phyloP scores from a whole-genome alignment of 53 echinoderm and acorn worm genomes.

The Pentamera pediparva region DNA sequence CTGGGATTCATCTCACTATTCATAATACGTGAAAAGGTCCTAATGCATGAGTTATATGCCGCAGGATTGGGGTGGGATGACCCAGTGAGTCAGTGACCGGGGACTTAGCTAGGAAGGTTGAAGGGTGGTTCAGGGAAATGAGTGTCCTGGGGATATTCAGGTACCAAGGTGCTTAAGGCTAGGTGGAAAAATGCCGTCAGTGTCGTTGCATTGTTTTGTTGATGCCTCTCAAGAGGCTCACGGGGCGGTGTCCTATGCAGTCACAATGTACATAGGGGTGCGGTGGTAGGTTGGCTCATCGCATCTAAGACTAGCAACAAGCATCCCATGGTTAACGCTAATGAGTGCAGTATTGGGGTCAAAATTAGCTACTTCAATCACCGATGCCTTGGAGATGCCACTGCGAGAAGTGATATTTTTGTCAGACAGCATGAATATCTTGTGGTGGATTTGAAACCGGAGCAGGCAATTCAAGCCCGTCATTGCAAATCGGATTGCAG shows the following conservation, averaged over 20 bases:
- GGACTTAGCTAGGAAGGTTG: conserved; percentile 8
- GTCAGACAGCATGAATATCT: neutral
- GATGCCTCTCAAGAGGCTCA: conserved; percentile 22
- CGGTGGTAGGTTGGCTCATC: neutral
- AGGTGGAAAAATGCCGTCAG: no score
- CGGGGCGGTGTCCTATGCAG: neutral
- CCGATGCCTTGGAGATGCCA: neutral
- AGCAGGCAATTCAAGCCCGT: neutral
- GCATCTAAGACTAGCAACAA: conserved; percentile 20
- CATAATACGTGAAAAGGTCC: conserved; percentile 7
- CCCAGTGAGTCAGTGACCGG: neutral
- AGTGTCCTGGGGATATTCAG: neutral
- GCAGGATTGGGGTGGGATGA: conserved; percentile 20
- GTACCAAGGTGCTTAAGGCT: no score
- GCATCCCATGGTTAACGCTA: conserved; percentile 9
- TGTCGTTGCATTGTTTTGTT: neutral
- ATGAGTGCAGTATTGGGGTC: conserved; percentile 28
- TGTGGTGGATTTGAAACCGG: neutral
- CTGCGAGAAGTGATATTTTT: neutral
- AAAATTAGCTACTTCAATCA: neutral
- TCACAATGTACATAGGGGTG: neutral
- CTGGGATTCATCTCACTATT: conserved; percentile 2
- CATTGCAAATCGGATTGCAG: neutral
- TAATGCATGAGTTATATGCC: conserved; percentile 26
- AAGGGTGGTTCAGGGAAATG: conserved; percentile 16